These are phyloP conservation scores for Macrosteles quadrilineatus DNA, from an alignment of 1,140 invertebrate species.

Conservation along the genomic window DNA sequence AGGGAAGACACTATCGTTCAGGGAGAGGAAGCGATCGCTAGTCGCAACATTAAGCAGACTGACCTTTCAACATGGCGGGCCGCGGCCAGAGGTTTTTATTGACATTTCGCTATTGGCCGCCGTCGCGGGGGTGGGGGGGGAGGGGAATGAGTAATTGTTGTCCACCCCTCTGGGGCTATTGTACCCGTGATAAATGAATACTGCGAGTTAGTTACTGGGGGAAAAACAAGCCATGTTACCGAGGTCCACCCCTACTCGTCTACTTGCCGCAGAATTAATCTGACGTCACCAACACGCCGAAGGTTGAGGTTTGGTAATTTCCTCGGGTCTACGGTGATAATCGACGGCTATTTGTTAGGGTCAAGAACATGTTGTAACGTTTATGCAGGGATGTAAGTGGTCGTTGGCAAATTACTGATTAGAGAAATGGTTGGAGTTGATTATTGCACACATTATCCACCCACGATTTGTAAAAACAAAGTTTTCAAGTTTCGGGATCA, in stretches of 20 bases:
- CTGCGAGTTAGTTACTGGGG: conserved; percentile 6
- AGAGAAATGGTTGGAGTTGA: no score
- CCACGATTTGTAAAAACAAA: no score
- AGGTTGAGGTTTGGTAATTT: conserved; percentile 4
- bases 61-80: conserved; percentile 17
- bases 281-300: neutral
- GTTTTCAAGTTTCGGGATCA: no score
- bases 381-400: no score
- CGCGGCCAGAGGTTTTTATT: conserved; percentile 14
- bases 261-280: neutral
- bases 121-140: neutral
- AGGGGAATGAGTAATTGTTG: conserved; percentile 19
- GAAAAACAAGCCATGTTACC: conserved; percentile 1
- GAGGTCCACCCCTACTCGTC: neutral
- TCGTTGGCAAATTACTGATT: no score
- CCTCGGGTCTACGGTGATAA: neutral
- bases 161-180: conserved; percentile 5
- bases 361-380: no score
- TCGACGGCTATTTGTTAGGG: no score
- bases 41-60: no score
- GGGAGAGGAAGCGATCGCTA: neutral
- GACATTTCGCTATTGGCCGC: conserved; percentile 30
- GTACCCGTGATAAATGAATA: conserved; percentile 22
- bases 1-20: no score
- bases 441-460: no score